Evolutionary conservation across 1,140 invertebrate genomes (phyloP).

Genomic region (Drosophila tristis): DNA sequence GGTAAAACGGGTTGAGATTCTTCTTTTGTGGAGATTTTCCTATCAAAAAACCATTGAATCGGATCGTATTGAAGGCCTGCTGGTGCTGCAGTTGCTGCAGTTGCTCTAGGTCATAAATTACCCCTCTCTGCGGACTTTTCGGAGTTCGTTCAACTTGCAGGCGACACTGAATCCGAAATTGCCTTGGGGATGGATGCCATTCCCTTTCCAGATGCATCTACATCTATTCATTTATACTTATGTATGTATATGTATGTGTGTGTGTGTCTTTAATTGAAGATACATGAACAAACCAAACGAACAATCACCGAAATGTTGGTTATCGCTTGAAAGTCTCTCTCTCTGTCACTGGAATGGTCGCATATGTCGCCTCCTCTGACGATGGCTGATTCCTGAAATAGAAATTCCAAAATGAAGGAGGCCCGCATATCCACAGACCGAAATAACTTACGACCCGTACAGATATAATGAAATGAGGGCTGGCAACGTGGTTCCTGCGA

Average conservation of each 20-base stretch:
- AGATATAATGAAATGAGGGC: conserved; percentile 24
- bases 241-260: conserved; percentile 2
- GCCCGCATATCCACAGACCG: conserved; percentile 30
- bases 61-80: conserved; percentile 25
- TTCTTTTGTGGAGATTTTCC: conserved; percentile 37
- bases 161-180: conserved; percentile 24
- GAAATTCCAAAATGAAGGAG: conserved; percentile 66
- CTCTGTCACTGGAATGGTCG: conserved; percentile 16
- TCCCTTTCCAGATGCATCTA: no score
- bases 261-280: conserved; percentile 13
- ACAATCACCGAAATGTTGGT: conserved; percentile 4
- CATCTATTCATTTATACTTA: background rate
- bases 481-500: no score
- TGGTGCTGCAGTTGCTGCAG: conserved; percentile 46
- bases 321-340: conserved; percentile 31
- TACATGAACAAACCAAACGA: conserved; percentile 14
- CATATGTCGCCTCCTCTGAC: conserved; percentile 39
- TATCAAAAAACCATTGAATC: conserved; percentile 53
- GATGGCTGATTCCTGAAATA: conserved; percentile 66
- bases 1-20: conserved; percentile 51
- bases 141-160: conserved; percentile 68
- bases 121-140: conserved; percentile 25
- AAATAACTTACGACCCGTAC: conserved; percentile 21
- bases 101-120: conserved; percentile 73
- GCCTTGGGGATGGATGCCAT: no score